Conservation (phyloP, 2,113 vertebrate genomes). For the Zosterops borbonicus region DNA sequence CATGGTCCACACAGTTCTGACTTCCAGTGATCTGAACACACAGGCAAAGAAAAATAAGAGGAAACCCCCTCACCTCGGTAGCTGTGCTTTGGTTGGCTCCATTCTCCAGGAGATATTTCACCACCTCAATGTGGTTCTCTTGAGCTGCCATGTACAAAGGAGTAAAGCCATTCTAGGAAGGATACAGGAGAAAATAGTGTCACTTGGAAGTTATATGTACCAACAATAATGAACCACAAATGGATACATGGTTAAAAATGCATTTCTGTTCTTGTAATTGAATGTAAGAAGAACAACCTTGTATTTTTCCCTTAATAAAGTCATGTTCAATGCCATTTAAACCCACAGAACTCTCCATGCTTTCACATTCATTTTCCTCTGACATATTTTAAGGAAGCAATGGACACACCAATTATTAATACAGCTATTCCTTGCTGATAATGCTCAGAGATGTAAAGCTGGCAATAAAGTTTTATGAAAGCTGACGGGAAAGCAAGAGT, state of each 20-base stretch:
- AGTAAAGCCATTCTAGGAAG: constrained; percentile 94
- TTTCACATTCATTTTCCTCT: background rate
- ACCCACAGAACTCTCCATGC: background rate
- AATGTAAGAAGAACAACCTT: background rate
- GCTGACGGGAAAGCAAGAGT: background rate
- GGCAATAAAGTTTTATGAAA: constrained; percentile 3
- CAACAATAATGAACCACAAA: background rate
- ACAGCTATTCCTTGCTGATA: background rate
- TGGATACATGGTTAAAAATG: background rate
- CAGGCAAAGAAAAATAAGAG: background rate
- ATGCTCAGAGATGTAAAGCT: background rate
- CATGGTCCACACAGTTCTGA: background rate
- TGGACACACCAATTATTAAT: background rate
- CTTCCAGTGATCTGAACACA: background rate
- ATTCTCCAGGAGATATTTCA: constrained; percentile 93
- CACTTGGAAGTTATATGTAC: background rate
- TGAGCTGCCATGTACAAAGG: constrained; percentile 98
- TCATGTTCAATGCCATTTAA: background rate
- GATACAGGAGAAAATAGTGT: background rate
- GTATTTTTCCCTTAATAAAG: background rate
- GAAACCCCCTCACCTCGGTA: constrained; percentile 83
- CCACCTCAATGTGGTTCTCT: constrained; percentile 97
- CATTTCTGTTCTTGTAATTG: background rate
- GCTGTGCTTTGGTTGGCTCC: constrained; percentile 98
- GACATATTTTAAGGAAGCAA: background rate